A percentile compares a stretch with the other conserved stretches of the same genome.
Conservation (phyloP, 1,140 invertebrate species). For the Harlomillsia oculata region DNA sequence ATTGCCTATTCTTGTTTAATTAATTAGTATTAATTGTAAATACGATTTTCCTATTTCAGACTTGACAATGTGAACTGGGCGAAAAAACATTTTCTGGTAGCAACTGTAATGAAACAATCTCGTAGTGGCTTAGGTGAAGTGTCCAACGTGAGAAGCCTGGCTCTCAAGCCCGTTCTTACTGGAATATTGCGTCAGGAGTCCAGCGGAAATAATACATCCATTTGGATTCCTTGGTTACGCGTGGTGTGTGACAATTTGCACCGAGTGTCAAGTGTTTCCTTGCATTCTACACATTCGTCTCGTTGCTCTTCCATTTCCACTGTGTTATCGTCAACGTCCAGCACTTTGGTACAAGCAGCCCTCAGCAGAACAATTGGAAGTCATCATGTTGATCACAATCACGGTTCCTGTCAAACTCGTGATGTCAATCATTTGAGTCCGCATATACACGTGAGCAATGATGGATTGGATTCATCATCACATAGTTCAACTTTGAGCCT, state of each 20-base stretch:
- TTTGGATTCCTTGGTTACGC: slow-evolving; percentile 35
- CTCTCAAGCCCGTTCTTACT: slow-evolving; percentile 29
- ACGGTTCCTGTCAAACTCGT: slow-evolving; percentile 9
- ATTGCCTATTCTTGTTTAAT: neutral
- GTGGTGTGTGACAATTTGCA: slow-evolving; percentile 35
- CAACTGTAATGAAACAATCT: slow-evolving; percentile 35
- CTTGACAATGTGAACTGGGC: slow-evolving; percentile 30
- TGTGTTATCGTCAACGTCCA: slow-evolving; percentile 28
- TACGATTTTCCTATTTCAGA: slow-evolving; percentile 17
- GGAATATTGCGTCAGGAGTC: slow-evolving; percentile 27
- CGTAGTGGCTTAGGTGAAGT: slow-evolving; percentile 33
- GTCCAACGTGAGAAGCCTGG: slow-evolving; percentile 31
- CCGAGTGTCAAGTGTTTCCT: slow-evolving; percentile 22
- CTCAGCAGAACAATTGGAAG: slow-evolving; percentile 23
- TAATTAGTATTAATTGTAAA: neutral
- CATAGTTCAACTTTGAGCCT: slow-evolving; percentile 25
- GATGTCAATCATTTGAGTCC: slow-evolving; percentile 4
- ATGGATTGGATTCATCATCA: too few species aligned
- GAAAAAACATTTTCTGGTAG: slow-evolving; percentile 30
- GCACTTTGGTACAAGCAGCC: slow-evolving; percentile 30
- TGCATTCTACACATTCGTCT: slow-evolving; percentile 19
- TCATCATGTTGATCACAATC: slow-evolving; percentile 25
- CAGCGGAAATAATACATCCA: slow-evolving; percentile 2
- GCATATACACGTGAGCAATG: neutral
- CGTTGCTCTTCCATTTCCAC: slow-evolving; percentile 34